These are phyloP conservation scores for Rhagonycha lutea DNA, from an alignment of 2,888 invertebrate genomes.

Conservation along the genomic window DNA sequence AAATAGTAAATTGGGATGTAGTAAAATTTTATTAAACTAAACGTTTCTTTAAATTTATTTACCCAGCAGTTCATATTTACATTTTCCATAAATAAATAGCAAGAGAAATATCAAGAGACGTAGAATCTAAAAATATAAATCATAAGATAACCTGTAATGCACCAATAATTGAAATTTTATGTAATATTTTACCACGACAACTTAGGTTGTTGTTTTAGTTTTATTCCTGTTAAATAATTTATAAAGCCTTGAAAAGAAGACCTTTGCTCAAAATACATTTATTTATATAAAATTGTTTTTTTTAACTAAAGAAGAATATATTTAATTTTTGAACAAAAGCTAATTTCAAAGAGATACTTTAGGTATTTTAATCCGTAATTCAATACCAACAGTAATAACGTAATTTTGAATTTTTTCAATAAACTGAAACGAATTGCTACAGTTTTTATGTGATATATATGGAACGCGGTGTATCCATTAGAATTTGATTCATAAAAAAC, in stretches of 20 bases:
- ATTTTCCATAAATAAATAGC: neutral
- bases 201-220: neutral
- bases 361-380: neutral
- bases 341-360: neutral
- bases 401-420: neutral
- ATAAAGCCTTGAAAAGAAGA: neutral
- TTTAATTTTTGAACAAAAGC: neutral
- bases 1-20: neutral
- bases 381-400: neutral
- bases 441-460: neutral
- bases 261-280: neutral
- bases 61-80: neutral
- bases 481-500: neutral
- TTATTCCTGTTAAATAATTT: neutral
- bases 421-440: neutral
- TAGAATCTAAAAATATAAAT: neutral
- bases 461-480: neutral
- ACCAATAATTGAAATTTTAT: neutral
- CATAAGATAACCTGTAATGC: neutral
- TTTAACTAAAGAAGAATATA: neutral
- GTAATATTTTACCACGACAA: neutral
- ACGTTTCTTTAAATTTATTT: neutral
- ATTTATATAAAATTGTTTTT: neutral
- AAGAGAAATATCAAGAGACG: neutral
- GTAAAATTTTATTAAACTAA: neutral